phyloP scores from a whole-genome alignment of 2,888 invertebrate species.

The Tridacna gigas region DNA sequence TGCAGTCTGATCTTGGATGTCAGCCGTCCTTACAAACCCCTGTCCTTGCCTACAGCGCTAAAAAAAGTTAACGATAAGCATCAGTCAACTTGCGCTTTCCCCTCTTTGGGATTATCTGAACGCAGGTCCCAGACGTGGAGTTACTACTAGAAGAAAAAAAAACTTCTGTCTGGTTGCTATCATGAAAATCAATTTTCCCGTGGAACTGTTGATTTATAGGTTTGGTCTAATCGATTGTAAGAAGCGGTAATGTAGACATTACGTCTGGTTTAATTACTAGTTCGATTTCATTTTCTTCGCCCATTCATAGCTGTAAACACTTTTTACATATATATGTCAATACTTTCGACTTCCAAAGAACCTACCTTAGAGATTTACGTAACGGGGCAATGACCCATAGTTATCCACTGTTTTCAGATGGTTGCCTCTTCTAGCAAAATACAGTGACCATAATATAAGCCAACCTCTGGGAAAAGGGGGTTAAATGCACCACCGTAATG shows the following conservation, averaged over 20 bases:
- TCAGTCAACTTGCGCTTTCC: too few species aligned
- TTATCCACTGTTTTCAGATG: too few species aligned
- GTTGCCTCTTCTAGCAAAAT: too few species aligned
- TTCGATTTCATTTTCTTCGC: constrained; percentile 25
- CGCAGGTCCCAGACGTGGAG: not conserved
- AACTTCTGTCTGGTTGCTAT: constrained; percentile 10
- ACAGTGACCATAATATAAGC: too few species aligned
- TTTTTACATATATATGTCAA: not conserved
- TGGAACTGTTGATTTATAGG: constrained; percentile 27
- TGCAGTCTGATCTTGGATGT: too few species aligned
- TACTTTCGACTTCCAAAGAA: not conserved
- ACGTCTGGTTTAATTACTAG: constrained; percentile 23
- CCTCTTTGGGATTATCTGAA: too few species aligned
- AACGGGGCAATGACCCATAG: not conserved
- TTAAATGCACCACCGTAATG: too few species aligned
- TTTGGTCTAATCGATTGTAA: constrained; percentile 8
- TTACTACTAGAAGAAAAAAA: constrained; percentile 7
- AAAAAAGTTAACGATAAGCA: too few species aligned
- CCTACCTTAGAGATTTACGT: not conserved
- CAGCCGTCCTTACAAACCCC: too few species aligned
- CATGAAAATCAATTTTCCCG: constrained; percentile 24
- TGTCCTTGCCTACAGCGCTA: too few species aligned
- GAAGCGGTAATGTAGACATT: constrained; percentile 16
- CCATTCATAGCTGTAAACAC: constrained; percentile 4
- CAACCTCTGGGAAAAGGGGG: too few species aligned